Base-by-base conservation (phyloP, 2,797 vertebrate species). In the Falco columbarius region DNA sequence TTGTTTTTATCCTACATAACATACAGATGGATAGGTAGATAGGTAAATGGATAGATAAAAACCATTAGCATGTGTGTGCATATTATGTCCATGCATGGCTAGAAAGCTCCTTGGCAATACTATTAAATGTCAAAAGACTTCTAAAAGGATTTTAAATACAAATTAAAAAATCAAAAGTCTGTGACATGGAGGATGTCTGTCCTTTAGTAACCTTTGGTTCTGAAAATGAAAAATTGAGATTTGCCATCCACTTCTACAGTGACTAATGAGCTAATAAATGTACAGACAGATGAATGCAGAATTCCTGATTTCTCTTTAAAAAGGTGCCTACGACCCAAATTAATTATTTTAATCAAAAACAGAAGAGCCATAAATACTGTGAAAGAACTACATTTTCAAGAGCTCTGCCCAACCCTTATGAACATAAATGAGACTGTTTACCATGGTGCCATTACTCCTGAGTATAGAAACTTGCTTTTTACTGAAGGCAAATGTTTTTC, bases 141-240 rank as follows among this genome's bases (percentile, higher is more conserved):
- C n/a, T 59, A 76, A 75, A 58, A 24, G 34, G 18, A 71, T 72
- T 36, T 58, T 81, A 84, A 90, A 72, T 40, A 15, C 5, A 77
- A 81, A 90, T 26, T 24, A 40, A 49, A 58, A 67, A 46, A 55
- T 18, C 1, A 0, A 30, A 91, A 81, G 8, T 38, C 44, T 87
- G 40, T 61, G 15, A 58, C 20, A 67, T 14, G 24, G 46, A 55
- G 42, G 15, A 77, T 36, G 12, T 32, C 52, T 91, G 70, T 79
- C 63, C 67, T 92, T 91, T 79, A 86, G 36, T 65, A 96, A 94
- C 52, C 81, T 89, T 90, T 84, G 58, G 7, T 77, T 95, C 54
- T 77, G 75, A 95, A 62, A 72, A 92, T 93, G 79, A 97, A 96
- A 93, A 95, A 96, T 74, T 84, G 61, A 91, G 62, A 88, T 96